Percentiles rank a stretch among this genome's conserved stretches.
Conservation (phyloP, 2,888 invertebrate species). For the Macrophya alboannulata region DNA sequence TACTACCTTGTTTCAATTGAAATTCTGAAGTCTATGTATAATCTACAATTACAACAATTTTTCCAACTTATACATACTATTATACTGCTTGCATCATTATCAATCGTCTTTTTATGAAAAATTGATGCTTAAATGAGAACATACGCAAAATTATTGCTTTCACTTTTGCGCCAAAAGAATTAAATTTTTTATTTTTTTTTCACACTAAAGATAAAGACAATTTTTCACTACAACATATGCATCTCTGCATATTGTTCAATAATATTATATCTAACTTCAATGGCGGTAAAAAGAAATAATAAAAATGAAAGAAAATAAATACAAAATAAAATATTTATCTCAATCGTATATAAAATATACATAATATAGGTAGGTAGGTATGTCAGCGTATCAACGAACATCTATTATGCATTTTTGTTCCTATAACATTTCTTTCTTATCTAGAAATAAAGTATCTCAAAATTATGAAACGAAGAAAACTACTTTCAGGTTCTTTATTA, state of each 20-base stretch:
- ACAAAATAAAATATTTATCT: slow-evolving; percentile 10
- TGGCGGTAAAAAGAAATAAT: not conserved
- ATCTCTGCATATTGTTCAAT: slow-evolving; percentile 18
- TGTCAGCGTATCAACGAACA: slow-evolving; percentile 35
- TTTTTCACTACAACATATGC: slow-evolving; percentile 20
- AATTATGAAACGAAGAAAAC: not conserved
- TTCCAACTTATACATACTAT: not conserved
- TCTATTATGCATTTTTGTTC: slow-evolving; percentile 30
- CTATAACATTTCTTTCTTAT: slow-evolving; percentile 41
- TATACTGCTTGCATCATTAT: slow-evolving; percentile 27
- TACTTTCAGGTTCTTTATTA: not conserved
- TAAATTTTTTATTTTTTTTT: not conserved
- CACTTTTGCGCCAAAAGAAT: not conserved
- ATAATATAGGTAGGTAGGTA: slow-evolving; percentile 30
- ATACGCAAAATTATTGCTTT: not conserved
- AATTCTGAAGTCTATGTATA: slow-evolving; percentile 27
- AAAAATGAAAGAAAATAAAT: not conserved
- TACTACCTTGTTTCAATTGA: not conserved
- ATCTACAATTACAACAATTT: slow-evolving; percentile 20
- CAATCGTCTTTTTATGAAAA: slow-evolving; percentile 9
- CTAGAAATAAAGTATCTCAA: slow-evolving; percentile 45
- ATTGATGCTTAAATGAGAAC: not conserved
- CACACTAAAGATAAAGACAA: not conserved
- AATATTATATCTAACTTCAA: not conserved
- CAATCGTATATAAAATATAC: slow-evolving; percentile 21